phyloP scores from a whole-genome alignment of 2,113 vertebrate genomes.

The Chionomys nivalis region DNA sequence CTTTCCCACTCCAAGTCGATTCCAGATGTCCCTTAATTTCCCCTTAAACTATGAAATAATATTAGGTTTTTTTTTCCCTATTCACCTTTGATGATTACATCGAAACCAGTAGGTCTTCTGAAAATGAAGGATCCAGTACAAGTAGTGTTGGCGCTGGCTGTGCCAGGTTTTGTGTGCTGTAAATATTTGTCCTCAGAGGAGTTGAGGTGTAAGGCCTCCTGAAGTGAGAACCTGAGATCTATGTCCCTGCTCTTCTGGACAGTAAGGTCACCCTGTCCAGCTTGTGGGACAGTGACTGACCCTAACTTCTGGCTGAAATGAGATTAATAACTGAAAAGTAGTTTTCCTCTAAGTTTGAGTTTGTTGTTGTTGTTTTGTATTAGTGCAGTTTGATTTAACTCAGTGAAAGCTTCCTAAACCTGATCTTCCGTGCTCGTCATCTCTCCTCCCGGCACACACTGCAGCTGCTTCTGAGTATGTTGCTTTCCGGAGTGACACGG shows the following conservation, averaged over 20 bases:
- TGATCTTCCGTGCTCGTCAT: not conserved
- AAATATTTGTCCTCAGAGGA: conserved; percentile 25
- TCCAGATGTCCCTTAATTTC: conserved; percentile 70
- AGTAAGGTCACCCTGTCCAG: not conserved
- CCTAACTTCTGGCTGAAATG: not conserved
- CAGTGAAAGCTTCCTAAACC: not conserved
- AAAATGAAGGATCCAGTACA: conserved; percentile 18
- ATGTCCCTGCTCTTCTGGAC: not conserved
- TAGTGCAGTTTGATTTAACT: not conserved
- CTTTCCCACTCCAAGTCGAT: conserved; percentile 56
- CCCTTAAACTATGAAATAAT: conserved; percentile 59
- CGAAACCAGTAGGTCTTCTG: conserved; percentile 55
- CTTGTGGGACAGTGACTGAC: not conserved
- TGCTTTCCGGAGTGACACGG: not conserved
- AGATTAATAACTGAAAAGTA: not conserved
- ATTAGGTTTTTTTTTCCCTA: conserved; percentile 62
- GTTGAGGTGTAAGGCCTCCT: not conserved
- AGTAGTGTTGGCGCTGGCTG: not conserved
- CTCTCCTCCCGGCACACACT: not conserved
- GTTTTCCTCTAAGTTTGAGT: not conserved
- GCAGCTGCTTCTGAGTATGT: not conserved
- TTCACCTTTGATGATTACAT: conserved; percentile 64
- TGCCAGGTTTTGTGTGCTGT: not conserved
- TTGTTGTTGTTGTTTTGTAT: not conserved
- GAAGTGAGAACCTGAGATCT: not conserved